A percentile compares a stretch with the other conserved stretches of the same genome.
Evolutionary conservation across 35 echinoderm and acorn worm species (phyloP).

Genomic region (Holothuria glaberrima): DNA sequence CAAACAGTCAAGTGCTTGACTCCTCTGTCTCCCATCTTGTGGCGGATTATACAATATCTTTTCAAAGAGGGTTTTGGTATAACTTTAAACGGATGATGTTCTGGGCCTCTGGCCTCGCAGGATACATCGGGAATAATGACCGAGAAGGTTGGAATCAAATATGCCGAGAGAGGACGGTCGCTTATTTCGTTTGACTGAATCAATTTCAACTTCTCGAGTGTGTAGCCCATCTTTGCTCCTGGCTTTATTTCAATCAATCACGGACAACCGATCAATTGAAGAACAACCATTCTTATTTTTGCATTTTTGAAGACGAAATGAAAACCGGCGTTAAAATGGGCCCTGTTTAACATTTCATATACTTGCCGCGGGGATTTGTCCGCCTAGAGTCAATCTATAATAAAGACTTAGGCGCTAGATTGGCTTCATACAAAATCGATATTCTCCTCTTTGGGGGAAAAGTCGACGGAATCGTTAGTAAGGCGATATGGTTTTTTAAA

Average conservation of each 20-base stretch:
- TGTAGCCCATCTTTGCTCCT: background rate
- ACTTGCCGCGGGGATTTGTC: constrained; percentile 44
- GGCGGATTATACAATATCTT: too few species aligned
- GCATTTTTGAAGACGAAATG: background rate
- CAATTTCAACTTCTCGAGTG: constrained; percentile 47
- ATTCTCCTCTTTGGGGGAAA: constrained; percentile 43
- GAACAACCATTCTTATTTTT: background rate
- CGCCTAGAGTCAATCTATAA: constrained; percentile 38
- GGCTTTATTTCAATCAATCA: constrained; percentile 36
- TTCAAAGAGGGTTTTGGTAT: too few species aligned
- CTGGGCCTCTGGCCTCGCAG: background rate
- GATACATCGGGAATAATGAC: constrained; percentile 42
- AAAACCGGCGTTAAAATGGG: background rate
- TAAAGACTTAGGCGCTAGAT: background rate
- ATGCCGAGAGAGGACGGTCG: too few species aligned
- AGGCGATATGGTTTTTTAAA: constrained; percentile 51
- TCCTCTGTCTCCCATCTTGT: too few species aligned
- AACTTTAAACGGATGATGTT: too few species aligned
- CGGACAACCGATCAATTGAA: constrained; percentile 2
- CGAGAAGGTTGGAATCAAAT: background rate
- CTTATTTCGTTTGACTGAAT: constrained; percentile 3
- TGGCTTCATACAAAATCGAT: constrained; percentile 16
- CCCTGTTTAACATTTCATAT: constrained; percentile 35
- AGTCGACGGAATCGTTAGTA: constrained; percentile 40
- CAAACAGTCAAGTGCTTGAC: too few species aligned